Conservation (phyloP, 30 jellyfish, hydroid and myxozoan species). For the Pelagia noctiluca region DNA sequence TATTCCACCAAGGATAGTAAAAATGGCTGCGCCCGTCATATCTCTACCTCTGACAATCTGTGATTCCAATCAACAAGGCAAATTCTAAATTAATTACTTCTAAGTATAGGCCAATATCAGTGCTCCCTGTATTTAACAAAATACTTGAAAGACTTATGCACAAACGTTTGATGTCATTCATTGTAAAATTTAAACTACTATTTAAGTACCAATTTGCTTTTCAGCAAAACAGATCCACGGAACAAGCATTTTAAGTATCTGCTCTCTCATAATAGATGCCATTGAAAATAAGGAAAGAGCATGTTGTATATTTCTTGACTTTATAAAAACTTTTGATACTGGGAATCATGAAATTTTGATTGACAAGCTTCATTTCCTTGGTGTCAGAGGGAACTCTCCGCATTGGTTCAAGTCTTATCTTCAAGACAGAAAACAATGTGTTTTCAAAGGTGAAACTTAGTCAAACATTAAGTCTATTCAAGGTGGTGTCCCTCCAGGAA, state of each 20-base stretch:
- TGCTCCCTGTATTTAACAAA: slow-evolving; percentile 1
- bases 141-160: not conserved
- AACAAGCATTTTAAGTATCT: not conserved
- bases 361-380: not conserved
- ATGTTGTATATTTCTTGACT: not conserved
- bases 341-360: not conserved
- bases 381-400: slow-evolving; percentile 20
- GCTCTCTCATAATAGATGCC: not conserved
- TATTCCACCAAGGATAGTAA: not conserved
- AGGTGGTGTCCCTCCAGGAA: slow-evolving; percentile 41
- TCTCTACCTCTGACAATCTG: not conserved
- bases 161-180: not conserved
- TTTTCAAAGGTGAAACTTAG: slow-evolving; percentile 1
- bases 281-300: not conserved
- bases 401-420: slow-evolving; percentile 11
- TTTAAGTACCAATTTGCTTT: not conserved
- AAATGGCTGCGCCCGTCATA: not conserved
- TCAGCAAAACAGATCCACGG: too few species aligned
- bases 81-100: not conserved
- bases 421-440: slow-evolving; percentile 27
- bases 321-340: too few species aligned
- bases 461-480: slow-evolving; percentile 7
- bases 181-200: not conserved
- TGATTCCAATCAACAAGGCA: not conserved
- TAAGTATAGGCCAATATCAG: not conserved